Evolutionary conservation across 1,140 invertebrate species (phyloP).

Genomic region (Lysiphlebus fabarum): DNA sequence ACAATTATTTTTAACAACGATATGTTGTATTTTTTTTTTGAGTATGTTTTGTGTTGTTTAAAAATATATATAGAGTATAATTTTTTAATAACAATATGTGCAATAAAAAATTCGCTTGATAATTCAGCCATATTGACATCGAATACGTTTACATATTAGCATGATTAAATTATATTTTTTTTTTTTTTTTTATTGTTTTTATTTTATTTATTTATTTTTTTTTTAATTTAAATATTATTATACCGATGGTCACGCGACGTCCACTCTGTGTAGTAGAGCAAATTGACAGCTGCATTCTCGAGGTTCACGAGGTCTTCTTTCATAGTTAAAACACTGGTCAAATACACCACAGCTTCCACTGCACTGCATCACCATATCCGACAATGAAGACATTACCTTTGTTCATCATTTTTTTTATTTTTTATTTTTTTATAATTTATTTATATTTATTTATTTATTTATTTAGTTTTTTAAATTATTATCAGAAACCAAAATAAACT

Average conservation of each 20-base stretch:
- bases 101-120: too few relatives aligned
- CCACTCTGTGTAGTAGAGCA: slow-evolving; percentile 77
- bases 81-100: too few relatives aligned
- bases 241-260: slow-evolving; percentile 61
- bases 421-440: slow-evolving; percentile 15
- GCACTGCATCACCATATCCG: slow-evolving; percentile 56
- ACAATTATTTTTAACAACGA: too few relatives aligned
- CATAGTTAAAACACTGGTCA: slow-evolving; percentile 80
- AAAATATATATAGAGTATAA: too few relatives aligned
- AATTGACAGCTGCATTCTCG: slow-evolving; percentile 84
- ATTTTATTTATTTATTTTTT: slow-evolving; percentile 12
- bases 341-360: slow-evolving; percentile 75
- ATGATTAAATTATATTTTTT: too few relatives aligned
- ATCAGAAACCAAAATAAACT: too few relatives aligned
- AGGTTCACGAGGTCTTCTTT: slow-evolving; percentile 67
- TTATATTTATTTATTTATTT: slow-evolving; percentile 22
- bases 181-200: too few relatives aligned
- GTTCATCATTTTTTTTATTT: slow-evolving; percentile 20
- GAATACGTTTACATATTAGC: too few relatives aligned
- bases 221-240: slow-evolving; percentile 22
- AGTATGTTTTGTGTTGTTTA: too few relatives aligned
- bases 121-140: too few relatives aligned
- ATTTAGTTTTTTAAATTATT: too few relatives aligned
- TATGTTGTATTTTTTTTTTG: too few relatives aligned
- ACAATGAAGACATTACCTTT: slow-evolving; percentile 53